Percentiles rank a stretch among this genome's conserved stretches.
Conservation (phyloP, 2,113 vertebrate genomes). For the Cervus canadensis region DNA sequence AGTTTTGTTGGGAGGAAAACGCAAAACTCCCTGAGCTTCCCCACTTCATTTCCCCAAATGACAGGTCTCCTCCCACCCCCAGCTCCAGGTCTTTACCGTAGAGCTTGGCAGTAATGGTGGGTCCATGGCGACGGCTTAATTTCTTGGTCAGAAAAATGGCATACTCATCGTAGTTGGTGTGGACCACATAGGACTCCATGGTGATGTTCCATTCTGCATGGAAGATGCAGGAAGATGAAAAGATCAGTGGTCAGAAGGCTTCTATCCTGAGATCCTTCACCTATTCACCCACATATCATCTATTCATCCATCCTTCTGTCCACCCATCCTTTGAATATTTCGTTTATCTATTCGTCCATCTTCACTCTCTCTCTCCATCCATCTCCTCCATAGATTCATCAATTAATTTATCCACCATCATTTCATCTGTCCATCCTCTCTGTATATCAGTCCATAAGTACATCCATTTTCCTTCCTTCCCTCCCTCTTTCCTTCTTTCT, state of each 20-base stretch:
- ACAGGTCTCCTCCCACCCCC: not conserved
- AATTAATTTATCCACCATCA: not conserved
- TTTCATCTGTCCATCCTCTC: not conserved
- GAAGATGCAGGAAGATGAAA: not conserved
- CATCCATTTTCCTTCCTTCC: not conserved
- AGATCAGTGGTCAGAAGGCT: not conserved
- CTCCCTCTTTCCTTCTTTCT: not conserved
- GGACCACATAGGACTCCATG: constrained; percentile 86
- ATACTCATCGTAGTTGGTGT: constrained; percentile 92
- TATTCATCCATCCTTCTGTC: not conserved
- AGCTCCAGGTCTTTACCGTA: constrained; percentile 80
- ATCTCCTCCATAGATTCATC: not conserved
- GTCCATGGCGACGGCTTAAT: constrained; percentile 70
- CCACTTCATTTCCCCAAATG: not conserved
- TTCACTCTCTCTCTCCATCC: not conserved
- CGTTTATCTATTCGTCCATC: not conserved
- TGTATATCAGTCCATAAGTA: not conserved
- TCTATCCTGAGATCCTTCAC: not conserved
- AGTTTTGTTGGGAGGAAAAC: not conserved
- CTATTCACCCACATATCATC: not conserved
- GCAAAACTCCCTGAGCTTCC: not conserved
- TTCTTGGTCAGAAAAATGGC: constrained; percentile 86
- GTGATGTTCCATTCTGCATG: constrained; percentile 82
- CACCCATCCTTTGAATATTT: not conserved
- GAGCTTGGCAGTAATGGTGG: constrained; percentile 83